phyloP scores from a whole-genome alignment of 2,113 vertebrate species.

The Rynchops niger region DNA sequence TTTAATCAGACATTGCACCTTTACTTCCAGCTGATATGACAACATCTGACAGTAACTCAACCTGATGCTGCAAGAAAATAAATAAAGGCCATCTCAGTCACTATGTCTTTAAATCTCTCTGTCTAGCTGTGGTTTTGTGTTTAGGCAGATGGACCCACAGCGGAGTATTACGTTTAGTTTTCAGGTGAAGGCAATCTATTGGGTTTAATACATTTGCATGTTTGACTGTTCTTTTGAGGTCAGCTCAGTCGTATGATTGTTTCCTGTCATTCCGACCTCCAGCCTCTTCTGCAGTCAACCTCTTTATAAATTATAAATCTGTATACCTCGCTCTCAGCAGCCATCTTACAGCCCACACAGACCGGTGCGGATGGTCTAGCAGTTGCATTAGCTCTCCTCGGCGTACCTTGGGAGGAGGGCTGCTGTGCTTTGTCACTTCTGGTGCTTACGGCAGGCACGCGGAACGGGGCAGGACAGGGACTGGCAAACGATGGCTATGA shows the following conservation, averaged over 20 bases:
- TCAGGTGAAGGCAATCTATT: constrained; percentile 13
- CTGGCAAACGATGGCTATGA: neutral
- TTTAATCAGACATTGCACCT: constrained; percentile 57
- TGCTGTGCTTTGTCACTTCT: neutral
- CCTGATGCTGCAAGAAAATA: constrained; percentile 28
- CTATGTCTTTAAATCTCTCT: constrained; percentile 27
- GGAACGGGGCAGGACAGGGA: neutral
- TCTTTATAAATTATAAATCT: constrained; percentile 58
- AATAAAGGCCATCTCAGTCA: constrained; percentile 30
- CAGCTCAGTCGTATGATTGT: neutral
- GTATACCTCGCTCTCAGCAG: constrained; percentile 21
- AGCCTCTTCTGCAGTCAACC: constrained; percentile 15
- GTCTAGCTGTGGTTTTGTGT: constrained; percentile 1
- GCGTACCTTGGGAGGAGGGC: neutral
- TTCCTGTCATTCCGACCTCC: neutral
- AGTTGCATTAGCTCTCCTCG: neutral
- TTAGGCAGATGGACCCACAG: neutral
- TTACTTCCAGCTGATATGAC: constrained; percentile 48
- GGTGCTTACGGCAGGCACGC: neutral
- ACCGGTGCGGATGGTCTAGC: neutral
- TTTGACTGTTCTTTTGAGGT: constrained; percentile 30
- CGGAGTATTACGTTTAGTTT: neutral
- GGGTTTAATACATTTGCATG: neutral
- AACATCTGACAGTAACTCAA: constrained; percentile 28
- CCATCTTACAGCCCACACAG: constrained; percentile 23